phyloP scores from a whole-genome alignment of 2,113 vertebrate genomes.

The Lepus americanus region DNA sequence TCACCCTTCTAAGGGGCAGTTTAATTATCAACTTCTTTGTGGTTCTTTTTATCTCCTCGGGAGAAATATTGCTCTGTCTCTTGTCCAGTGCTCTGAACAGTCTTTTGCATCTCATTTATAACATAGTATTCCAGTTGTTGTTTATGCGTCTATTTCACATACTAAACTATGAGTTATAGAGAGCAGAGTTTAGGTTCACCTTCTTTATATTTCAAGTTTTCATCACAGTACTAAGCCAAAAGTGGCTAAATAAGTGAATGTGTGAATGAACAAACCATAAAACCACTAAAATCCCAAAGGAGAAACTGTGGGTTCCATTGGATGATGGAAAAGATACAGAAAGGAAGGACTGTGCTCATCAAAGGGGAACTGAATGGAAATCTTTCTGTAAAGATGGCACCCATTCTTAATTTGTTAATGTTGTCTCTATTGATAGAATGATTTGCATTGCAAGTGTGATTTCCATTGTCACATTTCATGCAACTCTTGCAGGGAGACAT shows the following conservation, averaged over 20 bases:
- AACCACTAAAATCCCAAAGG: neutral
- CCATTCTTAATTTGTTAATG: neutral
- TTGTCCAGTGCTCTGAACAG: neutral
- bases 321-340: neutral
- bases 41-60: constrained; percentile 22
- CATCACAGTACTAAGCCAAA: neutral
- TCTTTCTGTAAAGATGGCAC: neutral
- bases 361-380: neutral
- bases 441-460: neutral
- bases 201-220: neutral
- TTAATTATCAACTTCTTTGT: neutral
- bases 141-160: neutral
- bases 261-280: neutral
- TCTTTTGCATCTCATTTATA: neutral
- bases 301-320: neutral
- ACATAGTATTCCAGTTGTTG: neutral
- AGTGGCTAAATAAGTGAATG: neutral
- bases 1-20: neutral
- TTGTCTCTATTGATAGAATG: neutral
- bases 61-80: neutral
- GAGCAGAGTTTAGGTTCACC: neutral
- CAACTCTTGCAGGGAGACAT: neutral
- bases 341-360: neutral
- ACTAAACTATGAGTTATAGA: neutral
- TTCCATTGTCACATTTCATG: neutral